Evolutionary conservation across 2,888 invertebrate genomes (phyloP), one percentile per base, ranked within the genome.

Genomic region (Heteropelma amictum): DNA sequence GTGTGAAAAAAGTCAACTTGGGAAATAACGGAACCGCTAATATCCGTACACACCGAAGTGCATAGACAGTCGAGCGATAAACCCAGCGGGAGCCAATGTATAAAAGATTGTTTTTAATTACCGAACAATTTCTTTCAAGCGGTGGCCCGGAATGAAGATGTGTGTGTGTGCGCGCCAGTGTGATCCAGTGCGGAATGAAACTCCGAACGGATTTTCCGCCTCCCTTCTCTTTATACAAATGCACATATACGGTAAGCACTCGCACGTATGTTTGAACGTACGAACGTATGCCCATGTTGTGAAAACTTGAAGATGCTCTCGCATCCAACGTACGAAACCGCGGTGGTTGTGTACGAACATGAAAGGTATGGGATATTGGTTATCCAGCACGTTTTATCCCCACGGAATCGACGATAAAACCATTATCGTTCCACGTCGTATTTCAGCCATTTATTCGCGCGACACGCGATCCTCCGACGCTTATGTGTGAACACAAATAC

Each of bases 101-200:
- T 81, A 72, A 81, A 76, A 79, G 77, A 83, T 80, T 79, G 79
- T 80, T 83, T 83, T 84, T 81, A 82, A 83, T 83, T 79, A 81
- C 75, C 65, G 72, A 78, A 75, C 76, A 73, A 79, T 78, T 71
- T 72, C 67, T 70, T 38, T 21, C 23, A 40, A 60, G 45, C 38
- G 30, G 33, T 51, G 54, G 51, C 30, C 4, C 23, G 19, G 33
- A 47, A 47, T 51, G 35, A 35, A 28, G 19, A 47, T 49, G 38
- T 30, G 23, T 35, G 17, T 17, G 45, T 26, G 26, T 10, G 26
- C 1, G 12, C 4, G 7, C 17, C 45, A 10, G 23, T 26, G 7
- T 21, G 17, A 3, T 61, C 12, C n/a, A 38, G 60, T 10, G 1
- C 2, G 28, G 28, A 42, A 42, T 64, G 26, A 47, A 54, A 61